Conservation (phyloP, 1,140 invertebrate genomes). For the Argopecten irradians region DNA sequence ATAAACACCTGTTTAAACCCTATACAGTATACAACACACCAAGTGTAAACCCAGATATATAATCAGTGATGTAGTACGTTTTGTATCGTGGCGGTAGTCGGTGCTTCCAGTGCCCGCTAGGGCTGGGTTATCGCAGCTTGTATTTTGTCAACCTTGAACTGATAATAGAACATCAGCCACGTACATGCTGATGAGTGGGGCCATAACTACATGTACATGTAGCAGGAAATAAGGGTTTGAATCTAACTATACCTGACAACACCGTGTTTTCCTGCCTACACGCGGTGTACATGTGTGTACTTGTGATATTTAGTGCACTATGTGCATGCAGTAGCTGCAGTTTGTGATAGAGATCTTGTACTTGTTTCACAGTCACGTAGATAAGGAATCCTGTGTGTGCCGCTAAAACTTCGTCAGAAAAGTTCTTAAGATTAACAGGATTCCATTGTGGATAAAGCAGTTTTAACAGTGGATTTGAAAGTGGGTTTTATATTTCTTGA, state of each 20-base stretch:
- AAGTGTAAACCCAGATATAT: too few species aligned
- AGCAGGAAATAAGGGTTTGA: not conserved
- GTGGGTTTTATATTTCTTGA: too few species aligned
- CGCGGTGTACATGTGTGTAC: not conserved
- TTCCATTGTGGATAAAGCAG: not conserved
- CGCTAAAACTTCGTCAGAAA: too few species aligned
- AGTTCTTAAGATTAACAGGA: not conserved
- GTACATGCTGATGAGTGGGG: not conserved
- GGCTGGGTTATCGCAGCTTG: not conserved
- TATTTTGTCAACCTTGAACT: conserved; percentile 6
- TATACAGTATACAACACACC: too few species aligned
- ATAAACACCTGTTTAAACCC: too few species aligned
- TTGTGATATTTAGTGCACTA: not conserved
- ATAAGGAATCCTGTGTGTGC: not conserved
- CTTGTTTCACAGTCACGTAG: too few species aligned
- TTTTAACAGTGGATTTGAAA: too few species aligned
- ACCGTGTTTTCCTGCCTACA: not conserved
- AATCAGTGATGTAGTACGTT: too few species aligned
- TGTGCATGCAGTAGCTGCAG: not conserved
- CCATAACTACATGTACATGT: not conserved
- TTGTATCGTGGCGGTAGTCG: not conserved
- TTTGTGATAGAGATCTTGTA: too few species aligned
- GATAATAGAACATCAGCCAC: not conserved
- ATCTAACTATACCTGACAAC: not conserved
- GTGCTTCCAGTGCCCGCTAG: not conserved